Evolutionary conservation across 2,888 invertebrate genomes (phyloP).

Genomic region (Synanthedon andrenaeformis): DNA sequence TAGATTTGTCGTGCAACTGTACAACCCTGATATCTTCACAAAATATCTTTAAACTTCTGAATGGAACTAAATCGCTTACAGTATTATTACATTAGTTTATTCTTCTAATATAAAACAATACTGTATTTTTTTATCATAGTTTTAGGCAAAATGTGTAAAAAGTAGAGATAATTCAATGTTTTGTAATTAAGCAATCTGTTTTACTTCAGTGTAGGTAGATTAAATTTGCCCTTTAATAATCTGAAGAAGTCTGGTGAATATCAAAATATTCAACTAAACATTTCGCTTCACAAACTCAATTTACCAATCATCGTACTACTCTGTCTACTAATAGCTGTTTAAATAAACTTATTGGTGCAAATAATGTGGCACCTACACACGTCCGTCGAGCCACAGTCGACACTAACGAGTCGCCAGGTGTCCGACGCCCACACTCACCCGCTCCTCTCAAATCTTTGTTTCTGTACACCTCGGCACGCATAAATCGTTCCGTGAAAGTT

Average conservation of each 20-base stretch:
- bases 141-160: too few relatives aligned
- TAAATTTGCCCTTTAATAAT: too few relatives aligned
- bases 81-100: too few relatives aligned
- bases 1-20: slow-evolving; percentile 11
- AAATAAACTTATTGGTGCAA: slow-evolving; percentile 5
- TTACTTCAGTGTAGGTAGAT: too few relatives aligned
- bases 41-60: too few relatives aligned
- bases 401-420: slow-evolving; percentile 67
- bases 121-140: too few relatives aligned
- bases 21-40: neutral
- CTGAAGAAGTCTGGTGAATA: too few relatives aligned
- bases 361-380: slow-evolving; percentile 7
- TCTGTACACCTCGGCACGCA: slow-evolving; percentile 43
- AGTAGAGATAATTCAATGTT: too few relatives aligned
- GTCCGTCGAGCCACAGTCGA: slow-evolving; percentile 28
- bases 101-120: too few relatives aligned
- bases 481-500: slow-evolving; percentile 68
- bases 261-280: too few relatives aligned
- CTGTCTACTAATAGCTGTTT: neutral
- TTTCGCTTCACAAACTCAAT: neutral
- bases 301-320: neutral
- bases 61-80: too few relatives aligned
- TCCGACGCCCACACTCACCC: slow-evolving; percentile 54
- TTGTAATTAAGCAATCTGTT: too few relatives aligned
- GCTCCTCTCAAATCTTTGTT: slow-evolving; percentile 62